phyloP scores from a whole-genome alignment of 92 coral and sea anemone genomes.

The Anthopleura xanthogrammica region DNA sequence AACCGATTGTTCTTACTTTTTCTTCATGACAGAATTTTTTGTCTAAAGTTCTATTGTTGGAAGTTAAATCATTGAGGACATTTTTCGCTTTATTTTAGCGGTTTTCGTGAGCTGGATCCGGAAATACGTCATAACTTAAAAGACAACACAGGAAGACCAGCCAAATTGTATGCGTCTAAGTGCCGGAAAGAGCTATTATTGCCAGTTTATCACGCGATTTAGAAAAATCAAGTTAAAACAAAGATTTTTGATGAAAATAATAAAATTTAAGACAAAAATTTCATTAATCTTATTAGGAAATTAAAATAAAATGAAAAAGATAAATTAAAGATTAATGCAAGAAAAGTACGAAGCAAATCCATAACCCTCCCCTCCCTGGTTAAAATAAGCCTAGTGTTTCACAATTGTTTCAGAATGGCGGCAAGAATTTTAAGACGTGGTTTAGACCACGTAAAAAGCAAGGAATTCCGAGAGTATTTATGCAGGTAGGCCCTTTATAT shows the following conservation, averaged over 20 bases:
- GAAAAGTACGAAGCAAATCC: not conserved
- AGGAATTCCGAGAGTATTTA: conserved; percentile 90
- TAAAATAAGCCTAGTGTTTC: not conserved
- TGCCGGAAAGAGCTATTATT: not conserved
- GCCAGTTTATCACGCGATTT: not conserved
- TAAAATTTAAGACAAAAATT: not conserved
- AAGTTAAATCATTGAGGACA: too few relatives aligned
- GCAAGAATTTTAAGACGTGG: conserved; percentile 58
- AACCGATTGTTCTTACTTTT: too few relatives aligned
- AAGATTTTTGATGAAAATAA: not conserved
- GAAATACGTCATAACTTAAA: too few relatives aligned
- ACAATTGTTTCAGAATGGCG: conserved; percentile 66
- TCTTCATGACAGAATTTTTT: too few relatives aligned
- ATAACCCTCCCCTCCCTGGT: conserved; percentile 1
- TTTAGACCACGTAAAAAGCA: conserved; percentile 80
- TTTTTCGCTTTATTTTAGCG: too few relatives aligned
- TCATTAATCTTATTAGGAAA: not conserved
- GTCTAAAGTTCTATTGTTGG: too few relatives aligned
- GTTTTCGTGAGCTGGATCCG: too few relatives aligned
- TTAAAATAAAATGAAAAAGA: not conserved
- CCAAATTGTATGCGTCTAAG: not conserved
- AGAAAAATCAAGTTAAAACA: not conserved
- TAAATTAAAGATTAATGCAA: not conserved
- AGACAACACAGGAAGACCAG: not conserved
- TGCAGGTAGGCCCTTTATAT: conserved; percentile 65